Evolutionary conservation across 2,888 invertebrate species (phyloP), one percentile per base, ranked within the genome.

Genomic region (Heterodera filipjevi): DNA sequence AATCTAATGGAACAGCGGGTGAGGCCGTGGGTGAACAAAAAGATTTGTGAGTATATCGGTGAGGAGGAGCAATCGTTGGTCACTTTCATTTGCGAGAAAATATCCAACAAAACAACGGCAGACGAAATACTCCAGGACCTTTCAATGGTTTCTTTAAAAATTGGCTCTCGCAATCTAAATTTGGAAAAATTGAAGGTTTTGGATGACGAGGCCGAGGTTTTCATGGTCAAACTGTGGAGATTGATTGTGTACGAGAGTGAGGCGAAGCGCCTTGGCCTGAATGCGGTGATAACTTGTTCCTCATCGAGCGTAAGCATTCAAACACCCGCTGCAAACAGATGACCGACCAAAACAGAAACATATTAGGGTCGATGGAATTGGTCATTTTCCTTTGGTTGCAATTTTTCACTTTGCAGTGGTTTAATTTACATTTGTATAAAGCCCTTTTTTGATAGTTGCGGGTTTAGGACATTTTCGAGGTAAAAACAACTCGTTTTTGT

Each of bases 141-240:
- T 87, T 95, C 96, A 92, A 96, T 98, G 97, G 98, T 96, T 90
- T 79, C 78, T 74, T 76, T 22, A n/a, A 10, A 22, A 53, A 71
- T 27, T 49, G 46, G 44, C 2, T 44, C n/a, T 10, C 19, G 53
- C 8, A 39, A 6, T 6, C 39, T 10, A 30, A 19, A 27, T 33
- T 75, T 68, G 8, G 3, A 68, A 5, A 46, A 33, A 77, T 84
- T 84, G 5, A 90, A 97, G 97, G 96, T 99, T 85, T 92, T 99
- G 89, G 99, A 99, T 90, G 98, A 99, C 90, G 99, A 99, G 91
- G 99, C 99, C 5, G 98, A 99, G 92, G 96, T 97, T 85, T 99
- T 99, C 92, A 97, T 99, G 87, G 96, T 99, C 83, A 99, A 99
- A 93, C 96, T 99, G 96, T 99, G 99, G 99, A 93, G 99, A 86